Conservation (phyloP, 53 echinoderm and acorn worm genomes). For the Holothuria scabra region DNA sequence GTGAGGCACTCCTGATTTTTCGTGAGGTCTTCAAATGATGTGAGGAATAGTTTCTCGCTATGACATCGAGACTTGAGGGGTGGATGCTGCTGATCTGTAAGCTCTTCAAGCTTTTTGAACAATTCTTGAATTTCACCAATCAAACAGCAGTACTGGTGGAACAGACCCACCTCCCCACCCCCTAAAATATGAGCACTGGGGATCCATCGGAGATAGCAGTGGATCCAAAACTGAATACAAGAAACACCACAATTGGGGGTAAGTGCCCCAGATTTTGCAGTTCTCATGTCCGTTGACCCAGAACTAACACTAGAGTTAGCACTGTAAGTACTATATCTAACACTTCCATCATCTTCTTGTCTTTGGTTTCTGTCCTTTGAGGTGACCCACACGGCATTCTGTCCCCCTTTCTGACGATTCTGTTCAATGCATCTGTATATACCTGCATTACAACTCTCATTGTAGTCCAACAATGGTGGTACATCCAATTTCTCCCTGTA, state of each 20-base stretch:
- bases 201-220: slow-evolving; percentile 89
- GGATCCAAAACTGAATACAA: slow-evolving; percentile 90
- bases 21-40: slow-evolving; percentile 68
- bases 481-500: slow-evolving; percentile 43
- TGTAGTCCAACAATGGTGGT: slow-evolving; percentile 51
- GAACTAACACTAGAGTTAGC: slow-evolving; percentile 69
- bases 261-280: slow-evolving; percentile 61
- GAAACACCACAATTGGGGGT: slow-evolving; percentile 71
- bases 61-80: slow-evolving; percentile 67
- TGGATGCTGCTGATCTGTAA: slow-evolving; percentile 63
- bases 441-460: slow-evolving; percentile 85
- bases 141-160: slow-evolving; percentile 90
- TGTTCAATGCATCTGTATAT: slow-evolving; percentile 72
- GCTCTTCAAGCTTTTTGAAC: slow-evolving; percentile 72
- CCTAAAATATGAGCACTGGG: slow-evolving; percentile 91
- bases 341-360: slow-evolving; percentile 25
- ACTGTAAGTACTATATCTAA: slow-evolving; percentile 70
- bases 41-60: slow-evolving; percentile 75
- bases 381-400: neutral
- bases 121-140: slow-evolving; percentile 97
- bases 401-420: slow-evolving; percentile 17
- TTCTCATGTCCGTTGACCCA: slow-evolving; percentile 33
- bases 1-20: slow-evolving; percentile 73
- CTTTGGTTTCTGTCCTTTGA: neutral
- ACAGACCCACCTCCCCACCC: slow-evolving; percentile 79